These are phyloP conservation scores for Bacillus rossius DNA, from an alignment of 1,140 invertebrate species.

Conservation along the genomic window DNA sequence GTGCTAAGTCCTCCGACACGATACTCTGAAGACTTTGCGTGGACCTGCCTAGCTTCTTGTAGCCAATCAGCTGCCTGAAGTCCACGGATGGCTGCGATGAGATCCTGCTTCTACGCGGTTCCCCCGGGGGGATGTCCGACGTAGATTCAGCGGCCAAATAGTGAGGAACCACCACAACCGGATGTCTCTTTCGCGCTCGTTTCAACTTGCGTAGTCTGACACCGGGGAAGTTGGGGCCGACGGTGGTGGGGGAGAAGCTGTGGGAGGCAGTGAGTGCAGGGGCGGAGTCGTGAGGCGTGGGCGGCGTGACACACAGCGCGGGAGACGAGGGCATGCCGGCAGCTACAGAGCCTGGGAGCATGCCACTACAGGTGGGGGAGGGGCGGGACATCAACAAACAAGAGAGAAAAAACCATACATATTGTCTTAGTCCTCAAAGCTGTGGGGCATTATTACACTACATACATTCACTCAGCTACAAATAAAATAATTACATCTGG, in stretches of 20 bases:
- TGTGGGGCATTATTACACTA: too few species aligned
- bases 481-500: too few species aligned
- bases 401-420: conserved; percentile 6
- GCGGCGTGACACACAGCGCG: conserved; percentile 8
- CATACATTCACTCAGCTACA: too few species aligned
- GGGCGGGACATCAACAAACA: neutral
- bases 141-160: neutral
- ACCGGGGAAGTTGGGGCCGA: neutral
- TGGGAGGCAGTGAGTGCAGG: neutral
- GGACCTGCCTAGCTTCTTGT: conserved; percentile 8
- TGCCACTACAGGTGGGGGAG: neutral
- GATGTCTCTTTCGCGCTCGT: neutral
- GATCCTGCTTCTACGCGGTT: neutral
- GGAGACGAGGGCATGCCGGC: conserved; percentile 1
- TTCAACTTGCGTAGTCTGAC: neutral
- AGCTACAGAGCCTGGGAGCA: neutral
- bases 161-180: neutral
- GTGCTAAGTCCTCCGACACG: conserved; percentile 36
- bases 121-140: neutral
- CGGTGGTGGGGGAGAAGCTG: neutral
- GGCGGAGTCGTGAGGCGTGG: neutral
- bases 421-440: conserved; percentile 7
- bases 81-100: neutral
- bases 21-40: conserved; percentile 7
- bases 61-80: neutral